Conservation (phyloP, 2,113 vertebrate genomes). For the Colossoma macropomum region DNA sequence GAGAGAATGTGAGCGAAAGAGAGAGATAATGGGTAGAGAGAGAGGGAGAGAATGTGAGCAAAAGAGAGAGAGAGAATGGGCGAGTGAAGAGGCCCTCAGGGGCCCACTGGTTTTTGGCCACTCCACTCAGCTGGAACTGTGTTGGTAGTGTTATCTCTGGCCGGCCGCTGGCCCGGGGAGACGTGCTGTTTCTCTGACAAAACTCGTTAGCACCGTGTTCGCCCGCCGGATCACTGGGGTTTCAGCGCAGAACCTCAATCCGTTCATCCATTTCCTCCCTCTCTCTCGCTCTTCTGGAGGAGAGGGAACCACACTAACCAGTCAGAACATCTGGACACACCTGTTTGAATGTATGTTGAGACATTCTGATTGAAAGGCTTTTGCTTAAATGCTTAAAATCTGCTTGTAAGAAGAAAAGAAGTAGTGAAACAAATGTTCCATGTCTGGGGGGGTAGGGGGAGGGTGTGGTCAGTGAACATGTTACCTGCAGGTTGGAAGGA, state of each 20-base stretch:
- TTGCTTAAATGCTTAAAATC: neutral
- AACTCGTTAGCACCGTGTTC: constrained; percentile 41
- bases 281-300: neutral
- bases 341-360: neutral
- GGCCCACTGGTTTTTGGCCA: constrained; percentile 8
- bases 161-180: constrained; percentile 25
- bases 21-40: neutral
- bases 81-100: constrained; percentile 16
- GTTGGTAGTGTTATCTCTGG: constrained; percentile 37
- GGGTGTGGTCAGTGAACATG: no score
- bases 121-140: constrained; percentile 20
- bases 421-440: no score
- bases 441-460: no score
- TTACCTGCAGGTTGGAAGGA: no score
- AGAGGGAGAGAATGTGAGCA: neutral
- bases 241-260: constrained; percentile 5
- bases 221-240: neutral
- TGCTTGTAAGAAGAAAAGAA: no score
- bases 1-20: neutral
- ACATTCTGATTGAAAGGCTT: neutral
- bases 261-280: neutral
- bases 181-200: constrained; percentile 31
- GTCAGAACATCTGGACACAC: neutral
- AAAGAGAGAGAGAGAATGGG: neutral
- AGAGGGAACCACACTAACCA: neutral